Conservation (phyloP, 30 jellyfish, hydroid and myxozoan species). For the Pelagia noctiluca region DNA sequence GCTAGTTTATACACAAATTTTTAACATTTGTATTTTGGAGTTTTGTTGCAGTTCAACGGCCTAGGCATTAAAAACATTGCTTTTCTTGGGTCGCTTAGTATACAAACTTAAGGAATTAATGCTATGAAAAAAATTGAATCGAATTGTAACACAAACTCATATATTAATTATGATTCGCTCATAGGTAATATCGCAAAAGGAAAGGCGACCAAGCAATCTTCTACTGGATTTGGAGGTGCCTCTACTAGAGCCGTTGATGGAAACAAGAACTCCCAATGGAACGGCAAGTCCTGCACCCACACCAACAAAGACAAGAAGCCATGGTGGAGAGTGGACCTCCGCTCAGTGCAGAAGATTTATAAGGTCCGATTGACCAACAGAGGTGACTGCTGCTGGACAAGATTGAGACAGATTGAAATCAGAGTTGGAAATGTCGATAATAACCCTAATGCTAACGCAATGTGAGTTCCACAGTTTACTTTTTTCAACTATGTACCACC, state of each 20-base stretch:
- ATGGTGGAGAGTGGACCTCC: constrained; percentile 75
- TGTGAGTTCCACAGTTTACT: constrained; percentile 35
- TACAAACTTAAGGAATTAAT: background rate
- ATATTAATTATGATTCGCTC: background rate
- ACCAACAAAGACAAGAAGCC: constrained; percentile 57
- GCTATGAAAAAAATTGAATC: background rate
- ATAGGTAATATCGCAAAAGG: constrained; percentile 66
- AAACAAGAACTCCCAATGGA: constrained; percentile 65
- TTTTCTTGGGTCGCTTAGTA: background rate
- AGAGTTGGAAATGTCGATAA: constrained; percentile 56
- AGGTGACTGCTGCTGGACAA: constrained; percentile 63
- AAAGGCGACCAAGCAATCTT: constrained; percentile 67
- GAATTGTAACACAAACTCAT: background rate
- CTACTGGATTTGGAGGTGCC: constrained; percentile 66
- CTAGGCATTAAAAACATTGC: background rate
- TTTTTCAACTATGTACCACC: too few species aligned
- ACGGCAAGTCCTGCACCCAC: constrained; percentile 68
- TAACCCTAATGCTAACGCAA: constrained; percentile 36
- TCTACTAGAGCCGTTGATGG: constrained; percentile 75
- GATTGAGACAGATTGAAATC: constrained; percentile 57
- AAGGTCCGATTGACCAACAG: constrained; percentile 41
- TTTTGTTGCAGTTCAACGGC: background rate
- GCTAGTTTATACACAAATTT: background rate
- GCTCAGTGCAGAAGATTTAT: constrained; percentile 2
- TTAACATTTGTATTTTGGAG: too few species aligned